Evolutionary conservation across 2,888 invertebrate genomes (phyloP).

Genomic region (Cataglyphis albicans): DNA sequence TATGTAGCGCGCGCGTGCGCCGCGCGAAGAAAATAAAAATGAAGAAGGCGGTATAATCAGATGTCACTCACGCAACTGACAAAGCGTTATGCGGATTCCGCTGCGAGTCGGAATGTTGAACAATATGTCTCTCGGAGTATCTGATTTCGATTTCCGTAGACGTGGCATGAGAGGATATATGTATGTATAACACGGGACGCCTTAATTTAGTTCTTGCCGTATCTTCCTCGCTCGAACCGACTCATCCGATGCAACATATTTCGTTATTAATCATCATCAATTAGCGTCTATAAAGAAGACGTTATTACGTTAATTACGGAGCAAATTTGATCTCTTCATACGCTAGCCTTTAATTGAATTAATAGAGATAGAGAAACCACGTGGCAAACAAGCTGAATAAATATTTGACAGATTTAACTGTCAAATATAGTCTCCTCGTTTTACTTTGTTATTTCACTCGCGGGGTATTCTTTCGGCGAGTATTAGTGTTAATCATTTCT

Average conservation of each 20-base stretch:
- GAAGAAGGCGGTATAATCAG: constrained; percentile 18
- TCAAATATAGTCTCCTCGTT: background rate
- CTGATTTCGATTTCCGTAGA: constrained; percentile 55
- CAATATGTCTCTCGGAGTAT: constrained; percentile 47
- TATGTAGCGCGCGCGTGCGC: background rate
- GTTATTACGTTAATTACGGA: constrained; percentile 17
- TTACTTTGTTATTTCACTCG: background rate
- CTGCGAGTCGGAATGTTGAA: constrained; percentile 56
- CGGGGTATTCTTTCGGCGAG: background rate
- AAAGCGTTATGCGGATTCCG: constrained; percentile 45
- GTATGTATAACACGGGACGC: background rate
- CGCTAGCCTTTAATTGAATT: constrained; percentile 3
- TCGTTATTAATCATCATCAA: constrained; percentile 15
- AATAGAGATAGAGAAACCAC: background rate
- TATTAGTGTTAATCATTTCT: background rate
- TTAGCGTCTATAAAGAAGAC: background rate
- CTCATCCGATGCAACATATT: background rate
- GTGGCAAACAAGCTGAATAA: background rate
- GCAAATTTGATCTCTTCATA: background rate
- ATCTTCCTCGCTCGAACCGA: constrained; percentile 16
- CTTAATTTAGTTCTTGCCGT: constrained; percentile 11
- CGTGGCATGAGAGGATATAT: constrained; percentile 6
- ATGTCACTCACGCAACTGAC: constrained; percentile 36
- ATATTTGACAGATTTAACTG: background rate
- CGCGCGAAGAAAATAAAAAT: background rate